Percentiles rank a stretch among this genome's conserved stretches.
Evolutionary conservation across 2,113 vertebrate genomes (phyloP).

Genomic region (zebrafish (Danio rerio)): DNA sequence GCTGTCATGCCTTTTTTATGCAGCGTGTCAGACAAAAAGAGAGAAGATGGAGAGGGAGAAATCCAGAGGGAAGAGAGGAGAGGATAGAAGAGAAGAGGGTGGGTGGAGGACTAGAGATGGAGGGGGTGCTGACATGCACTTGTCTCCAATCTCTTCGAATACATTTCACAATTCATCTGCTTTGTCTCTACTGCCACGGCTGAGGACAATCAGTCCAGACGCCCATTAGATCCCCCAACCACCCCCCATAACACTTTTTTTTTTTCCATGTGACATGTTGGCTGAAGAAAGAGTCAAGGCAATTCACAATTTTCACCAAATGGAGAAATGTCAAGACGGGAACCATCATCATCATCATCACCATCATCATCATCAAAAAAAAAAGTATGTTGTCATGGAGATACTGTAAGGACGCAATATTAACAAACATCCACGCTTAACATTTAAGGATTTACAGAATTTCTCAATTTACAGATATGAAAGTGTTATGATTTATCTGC

Average conservation of each 20-base stretch:
- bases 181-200: conserved; percentile 99
- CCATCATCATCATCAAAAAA: neutral
- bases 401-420: conserved; percentile 81
- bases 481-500: conserved; percentile 33
- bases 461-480: neutral
- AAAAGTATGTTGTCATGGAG: conserved; percentile 90
- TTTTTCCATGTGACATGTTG: conserved; percentile 89
- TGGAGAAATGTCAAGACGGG: conserved; percentile 98
- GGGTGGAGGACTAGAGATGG: conserved; percentile 67
- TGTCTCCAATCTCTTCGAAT: conserved; percentile 99
- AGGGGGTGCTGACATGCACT: conserved; percentile 91
- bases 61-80: conserved; percentile 70
- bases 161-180: conserved; percentile 99
- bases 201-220: conserved; percentile 99
- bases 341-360: conserved; percentile 82
- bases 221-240: conserved; percentile 99
- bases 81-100: conserved; percentile 49
- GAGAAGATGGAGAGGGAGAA: conserved; percentile 62
- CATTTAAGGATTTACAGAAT: conserved; percentile 15
- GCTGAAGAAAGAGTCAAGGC: conserved; percentile 95
- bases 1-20: conserved; percentile 75
- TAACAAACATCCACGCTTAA: conserved; percentile 61
- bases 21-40: conserved; percentile 79
- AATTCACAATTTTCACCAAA: conserved; percentile 99
- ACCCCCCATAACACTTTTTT: conserved; percentile 73